Evolutionary conservation across 2,113 vertebrate genomes (phyloP).

Genomic region (Antechinus stuartii): DNA sequence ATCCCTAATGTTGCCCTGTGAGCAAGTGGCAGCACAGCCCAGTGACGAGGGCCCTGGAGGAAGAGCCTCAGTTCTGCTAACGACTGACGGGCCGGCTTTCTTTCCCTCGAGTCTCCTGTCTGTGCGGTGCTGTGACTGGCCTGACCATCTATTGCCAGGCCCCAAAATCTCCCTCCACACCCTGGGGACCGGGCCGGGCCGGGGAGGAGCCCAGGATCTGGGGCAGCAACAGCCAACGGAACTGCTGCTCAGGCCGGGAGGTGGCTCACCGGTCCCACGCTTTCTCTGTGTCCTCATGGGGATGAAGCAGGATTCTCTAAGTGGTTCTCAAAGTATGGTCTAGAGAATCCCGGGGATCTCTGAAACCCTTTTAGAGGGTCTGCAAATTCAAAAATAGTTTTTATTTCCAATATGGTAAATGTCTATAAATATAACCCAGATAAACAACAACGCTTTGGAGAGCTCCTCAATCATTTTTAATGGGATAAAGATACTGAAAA

Average conservation of each 20-base stretch:
- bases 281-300: not conserved
- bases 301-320: not conserved
- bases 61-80: conserved; percentile 22
- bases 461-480: no score
- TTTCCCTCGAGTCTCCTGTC: not conserved
- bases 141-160: not conserved
- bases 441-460: no score
- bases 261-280: no score
- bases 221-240: not conserved
- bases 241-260: not conserved
- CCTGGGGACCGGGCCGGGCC: not conserved
- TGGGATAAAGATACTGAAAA: no score
- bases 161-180: not conserved
- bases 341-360: no score
- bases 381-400: no score
- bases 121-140: no score
- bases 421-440: no score
- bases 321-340: no score
- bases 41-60: not conserved
- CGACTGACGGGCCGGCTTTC: conserved; percentile 7
- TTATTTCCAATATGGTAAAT: no score
- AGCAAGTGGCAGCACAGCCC: not conserved
- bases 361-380: no score
- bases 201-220: not conserved
- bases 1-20: not conserved